A percentile compares a stretch with the other conserved stretches of the same genome.
phyloP scores from a whole-genome alignment of 64 coral and sea anemone species.

The Astreopora myriophthalma region DNA sequence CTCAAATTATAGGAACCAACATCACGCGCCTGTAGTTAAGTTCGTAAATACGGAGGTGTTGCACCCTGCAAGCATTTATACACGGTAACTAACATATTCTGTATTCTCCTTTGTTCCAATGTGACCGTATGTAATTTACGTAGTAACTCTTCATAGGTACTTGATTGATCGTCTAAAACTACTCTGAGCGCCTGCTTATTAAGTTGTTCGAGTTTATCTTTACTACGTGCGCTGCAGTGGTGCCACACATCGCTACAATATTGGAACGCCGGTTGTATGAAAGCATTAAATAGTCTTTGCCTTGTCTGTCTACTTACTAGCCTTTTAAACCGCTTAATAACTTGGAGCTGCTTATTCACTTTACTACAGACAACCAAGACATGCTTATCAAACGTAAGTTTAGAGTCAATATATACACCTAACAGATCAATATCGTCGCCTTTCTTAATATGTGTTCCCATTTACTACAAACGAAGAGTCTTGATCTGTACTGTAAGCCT shows the following conservation, averaged over 20 bases:
- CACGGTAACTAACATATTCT: background rate
- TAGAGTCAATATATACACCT: background rate
- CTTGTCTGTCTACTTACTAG: background rate
- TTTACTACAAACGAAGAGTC: background rate
- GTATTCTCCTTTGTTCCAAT: slow-evolving; percentile 13
- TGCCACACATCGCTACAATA: background rate
- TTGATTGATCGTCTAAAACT: background rate
- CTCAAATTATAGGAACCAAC: background rate
- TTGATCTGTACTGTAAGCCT: background rate
- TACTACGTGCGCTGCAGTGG: too few species aligned
- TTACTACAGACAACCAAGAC: background rate
- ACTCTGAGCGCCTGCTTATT: background rate
- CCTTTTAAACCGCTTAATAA: slow-evolving; percentile 28
- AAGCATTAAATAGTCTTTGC: slow-evolving; percentile 1
- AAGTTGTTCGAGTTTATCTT: too few species aligned
- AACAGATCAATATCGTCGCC: background rate
- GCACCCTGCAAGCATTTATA: background rate
- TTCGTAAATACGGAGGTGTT: background rate
- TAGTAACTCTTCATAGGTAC: background rate
- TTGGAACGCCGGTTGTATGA: background rate
- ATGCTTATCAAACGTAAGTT: background rate
- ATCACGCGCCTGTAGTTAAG: background rate
- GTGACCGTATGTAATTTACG: background rate
- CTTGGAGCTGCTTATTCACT: slow-evolving; percentile 24
- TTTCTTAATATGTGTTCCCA: background rate